A percentile compares a stretch with the other conserved stretches of the same genome.
These are phyloP conservation scores for Melospiza georgiana DNA, from an alignment of 2,113 vertebrate species.

Conservation along the genomic window DNA sequence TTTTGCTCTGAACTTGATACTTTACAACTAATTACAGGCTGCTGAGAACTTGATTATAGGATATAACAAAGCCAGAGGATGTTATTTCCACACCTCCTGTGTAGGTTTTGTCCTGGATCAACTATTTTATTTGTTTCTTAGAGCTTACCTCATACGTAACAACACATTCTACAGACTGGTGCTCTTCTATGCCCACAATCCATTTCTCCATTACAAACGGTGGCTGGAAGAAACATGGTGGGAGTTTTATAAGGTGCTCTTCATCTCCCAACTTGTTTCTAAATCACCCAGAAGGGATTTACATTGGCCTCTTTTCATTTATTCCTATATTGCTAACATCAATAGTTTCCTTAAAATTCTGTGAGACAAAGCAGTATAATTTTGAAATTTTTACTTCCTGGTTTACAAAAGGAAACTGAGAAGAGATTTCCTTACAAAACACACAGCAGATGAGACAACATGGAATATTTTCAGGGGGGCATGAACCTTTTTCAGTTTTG, in stretches of 20 bases:
- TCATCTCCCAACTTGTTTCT: background rate
- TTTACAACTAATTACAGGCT: conserved; percentile 47
- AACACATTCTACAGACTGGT: conserved; percentile 88
- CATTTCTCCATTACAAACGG: conserved; percentile 99
- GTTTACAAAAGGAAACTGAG: background rate
- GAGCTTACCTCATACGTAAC: conserved; percentile 92
- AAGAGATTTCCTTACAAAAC: background rate
- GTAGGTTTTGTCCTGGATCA: conserved; percentile 20
- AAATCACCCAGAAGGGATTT: background rate
- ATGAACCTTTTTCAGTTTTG: background rate
- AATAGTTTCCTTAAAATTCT: background rate
- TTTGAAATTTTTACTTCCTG: background rate
- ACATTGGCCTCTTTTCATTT: background rate
- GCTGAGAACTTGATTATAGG: conserved; percentile 15
- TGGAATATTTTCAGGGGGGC: background rate
- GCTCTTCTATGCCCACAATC: conserved; percentile 86
- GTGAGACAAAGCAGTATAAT: background rate
- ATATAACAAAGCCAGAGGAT: conserved; percentile 14
- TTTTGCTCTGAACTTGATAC: conserved; percentile 29
- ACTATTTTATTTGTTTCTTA: background rate
- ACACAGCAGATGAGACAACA: background rate
- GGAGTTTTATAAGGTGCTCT: background rate
- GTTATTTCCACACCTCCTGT: background rate
- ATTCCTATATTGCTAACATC: background rate
- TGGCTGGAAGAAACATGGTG: conserved; percentile 80